Evolutionary conservation across 2,113 vertebrate genomes (phyloP).

Genomic region (Solea solea): DNA sequence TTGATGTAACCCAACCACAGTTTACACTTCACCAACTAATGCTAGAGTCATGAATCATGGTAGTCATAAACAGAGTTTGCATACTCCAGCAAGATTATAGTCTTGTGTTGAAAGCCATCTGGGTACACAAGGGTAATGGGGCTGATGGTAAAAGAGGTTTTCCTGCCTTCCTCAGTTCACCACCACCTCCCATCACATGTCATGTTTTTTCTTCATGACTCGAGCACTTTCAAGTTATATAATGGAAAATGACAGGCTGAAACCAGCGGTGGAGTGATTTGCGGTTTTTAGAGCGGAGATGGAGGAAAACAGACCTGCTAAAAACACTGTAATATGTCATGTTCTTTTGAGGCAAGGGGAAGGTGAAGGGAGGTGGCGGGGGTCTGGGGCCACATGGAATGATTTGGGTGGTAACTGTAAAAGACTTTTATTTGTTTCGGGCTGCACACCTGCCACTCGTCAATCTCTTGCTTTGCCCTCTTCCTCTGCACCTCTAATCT

Average conservation of each 20-base stretch:
- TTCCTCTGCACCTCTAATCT: conserved; percentile 36
- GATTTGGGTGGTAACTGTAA: conserved; percentile 29
- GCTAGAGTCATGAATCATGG: not conserved
- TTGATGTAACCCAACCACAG: conserved; percentile 11
- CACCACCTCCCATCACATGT: conserved; percentile 55
- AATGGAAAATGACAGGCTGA: conserved; percentile 66
- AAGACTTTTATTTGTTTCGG: conserved; percentile 38
- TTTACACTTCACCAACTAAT: conserved; percentile 16
- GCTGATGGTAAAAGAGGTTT: conserved; percentile 10
- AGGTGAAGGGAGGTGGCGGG: conserved; percentile 18
- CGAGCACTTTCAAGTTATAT: conserved; percentile 66
- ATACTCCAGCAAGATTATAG: conserved; percentile 29
- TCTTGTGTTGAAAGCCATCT: conserved; percentile 25
- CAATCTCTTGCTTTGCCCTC: conserved; percentile 32
- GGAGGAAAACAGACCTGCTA: conserved; percentile 42
- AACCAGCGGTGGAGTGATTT: conserved; percentile 54
- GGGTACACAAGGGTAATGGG: conserved; percentile 19
- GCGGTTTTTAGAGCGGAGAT: conserved; percentile 49
- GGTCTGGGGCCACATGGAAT: not conserved
- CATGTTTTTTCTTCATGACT: conserved; percentile 52
- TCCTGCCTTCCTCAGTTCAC: conserved; percentile 7
- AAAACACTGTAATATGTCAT: conserved; percentile 55
- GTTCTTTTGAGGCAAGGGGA: conserved; percentile 40
- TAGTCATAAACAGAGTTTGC: conserved; percentile 10
- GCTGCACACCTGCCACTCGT: conserved; percentile 42